Percentiles rank a stretch among this genome's conserved stretches.
phyloP scores from a whole-genome alignment of 2,113 vertebrate genomes.

The Phrynosoma platyrhinos region DNA sequence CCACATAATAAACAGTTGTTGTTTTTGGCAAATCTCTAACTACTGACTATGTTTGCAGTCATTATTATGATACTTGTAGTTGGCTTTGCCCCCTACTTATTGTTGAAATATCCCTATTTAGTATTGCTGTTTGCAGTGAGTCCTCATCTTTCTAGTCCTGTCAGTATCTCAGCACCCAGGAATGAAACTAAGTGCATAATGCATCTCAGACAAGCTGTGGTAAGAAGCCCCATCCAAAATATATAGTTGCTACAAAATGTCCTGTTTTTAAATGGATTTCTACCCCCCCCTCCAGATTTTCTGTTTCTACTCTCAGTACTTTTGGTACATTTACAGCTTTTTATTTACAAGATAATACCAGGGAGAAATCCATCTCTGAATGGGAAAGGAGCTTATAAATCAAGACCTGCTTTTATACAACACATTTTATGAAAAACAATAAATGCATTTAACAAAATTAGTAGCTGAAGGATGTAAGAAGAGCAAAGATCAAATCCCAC shows the following conservation, averaged over 20 bases:
- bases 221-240: background rate
- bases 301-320: background rate
- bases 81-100: background rate
- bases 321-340: too few species aligned
- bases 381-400: background rate
- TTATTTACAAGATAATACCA: background rate
- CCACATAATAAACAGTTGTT: slow-evolving; percentile 58
- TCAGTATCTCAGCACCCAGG: background rate
- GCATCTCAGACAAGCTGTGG: background rate
- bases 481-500: background rate
- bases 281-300: background rate
- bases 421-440: background rate
- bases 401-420: background rate
- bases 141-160: background rate
- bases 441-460: background rate
- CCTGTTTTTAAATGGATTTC: too few species aligned
- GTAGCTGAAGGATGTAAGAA: too few species aligned
- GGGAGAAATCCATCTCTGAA: background rate
- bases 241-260: background rate
- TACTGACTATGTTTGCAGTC: background rate
- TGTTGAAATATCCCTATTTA: background rate
- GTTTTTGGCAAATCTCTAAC: background rate
- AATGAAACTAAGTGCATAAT: background rate
- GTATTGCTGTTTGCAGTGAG: background rate
- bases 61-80: background rate